Conservation (phyloP, 2,797 vertebrate genomes). For the Myotis planiceps region DNA sequence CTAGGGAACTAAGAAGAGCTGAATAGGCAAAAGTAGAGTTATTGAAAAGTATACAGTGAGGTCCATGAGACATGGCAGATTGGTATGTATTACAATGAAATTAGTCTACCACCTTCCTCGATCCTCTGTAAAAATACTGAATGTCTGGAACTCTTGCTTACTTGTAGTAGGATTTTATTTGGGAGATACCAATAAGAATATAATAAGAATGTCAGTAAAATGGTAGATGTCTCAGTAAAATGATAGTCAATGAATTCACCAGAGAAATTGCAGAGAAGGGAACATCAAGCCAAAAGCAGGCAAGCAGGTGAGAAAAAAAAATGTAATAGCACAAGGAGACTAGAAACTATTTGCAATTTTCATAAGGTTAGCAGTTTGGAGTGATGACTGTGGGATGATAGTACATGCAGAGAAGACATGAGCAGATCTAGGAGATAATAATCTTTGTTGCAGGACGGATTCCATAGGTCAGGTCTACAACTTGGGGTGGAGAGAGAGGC, state of each 20-base stretch:
- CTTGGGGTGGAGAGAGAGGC: background rate
- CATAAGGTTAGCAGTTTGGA: background rate
- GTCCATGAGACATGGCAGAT: background rate
- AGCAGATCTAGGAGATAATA: background rate
- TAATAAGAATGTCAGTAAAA: background rate
- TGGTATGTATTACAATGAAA: background rate
- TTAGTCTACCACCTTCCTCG: background rate
- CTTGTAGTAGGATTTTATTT: background rate
- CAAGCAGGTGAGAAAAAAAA: background rate
- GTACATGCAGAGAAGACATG: background rate
- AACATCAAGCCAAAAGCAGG: background rate
- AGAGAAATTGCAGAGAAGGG: background rate
- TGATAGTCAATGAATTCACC: background rate
- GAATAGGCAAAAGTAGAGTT: background rate
- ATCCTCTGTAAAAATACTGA: background rate
- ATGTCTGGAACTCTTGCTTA: background rate
- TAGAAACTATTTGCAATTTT: background rate
- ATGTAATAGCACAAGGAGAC: background rate
- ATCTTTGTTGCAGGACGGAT: accelerated
- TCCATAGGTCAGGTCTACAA: background rate
- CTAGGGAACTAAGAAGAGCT: background rate
- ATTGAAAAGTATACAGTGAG: background rate
- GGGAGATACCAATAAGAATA: background rate
- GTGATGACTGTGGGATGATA: background rate
- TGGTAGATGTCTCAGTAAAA: background rate